Percentiles rank a stretch among this genome's conserved stretches.
Evolutionary conservation across 2,113 vertebrate genomes (phyloP).

Genomic region (Pao palembangensis): DNA sequence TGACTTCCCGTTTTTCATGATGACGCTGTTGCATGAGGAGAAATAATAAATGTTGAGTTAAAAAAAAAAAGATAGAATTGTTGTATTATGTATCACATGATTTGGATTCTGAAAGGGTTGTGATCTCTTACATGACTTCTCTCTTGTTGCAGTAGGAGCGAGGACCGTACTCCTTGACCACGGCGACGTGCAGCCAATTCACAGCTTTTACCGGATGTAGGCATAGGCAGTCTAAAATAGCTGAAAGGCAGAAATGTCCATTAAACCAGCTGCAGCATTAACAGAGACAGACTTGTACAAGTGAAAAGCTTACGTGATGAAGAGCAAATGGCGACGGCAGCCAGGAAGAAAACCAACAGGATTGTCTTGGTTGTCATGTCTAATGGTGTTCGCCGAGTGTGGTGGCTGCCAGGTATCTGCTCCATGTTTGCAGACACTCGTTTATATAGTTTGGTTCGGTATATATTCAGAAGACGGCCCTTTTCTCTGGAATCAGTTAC

Average conservation of each 20-base stretch:
- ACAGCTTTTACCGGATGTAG: accelerated
- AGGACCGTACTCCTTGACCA: accelerated
- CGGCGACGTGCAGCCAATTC: accelerated
- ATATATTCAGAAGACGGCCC: too few relatives aligned
- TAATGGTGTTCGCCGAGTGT: not conserved
- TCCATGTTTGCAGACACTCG: too few relatives aligned
- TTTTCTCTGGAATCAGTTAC: too few relatives aligned
- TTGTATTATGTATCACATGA: not conserved
- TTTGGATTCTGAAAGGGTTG: not conserved
- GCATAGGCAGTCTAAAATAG: slow-evolving; percentile 1
- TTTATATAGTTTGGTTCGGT: too few relatives aligned
- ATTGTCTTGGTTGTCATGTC: slow-evolving; percentile 21
- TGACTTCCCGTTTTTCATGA: accelerated
- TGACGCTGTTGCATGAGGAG: slow-evolving; percentile 24
- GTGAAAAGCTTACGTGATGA: slow-evolving; percentile 8
- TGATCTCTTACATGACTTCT: slow-evolving; percentile 46
- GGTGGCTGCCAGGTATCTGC: too few relatives aligned
- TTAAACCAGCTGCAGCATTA: not conserved
- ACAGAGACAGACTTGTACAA: not conserved
- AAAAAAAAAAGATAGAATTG: not conserved
- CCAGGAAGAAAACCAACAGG: slow-evolving; percentile 22
- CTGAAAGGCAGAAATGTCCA: not conserved
- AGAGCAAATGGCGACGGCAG: not conserved
- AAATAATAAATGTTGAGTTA: not conserved
- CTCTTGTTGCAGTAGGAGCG: slow-evolving; percentile 14